Evolutionary conservation across 2,888 invertebrate genomes (phyloP), one percentile per base, ranked within the genome.

Genomic region (Axea sp.): DNA sequence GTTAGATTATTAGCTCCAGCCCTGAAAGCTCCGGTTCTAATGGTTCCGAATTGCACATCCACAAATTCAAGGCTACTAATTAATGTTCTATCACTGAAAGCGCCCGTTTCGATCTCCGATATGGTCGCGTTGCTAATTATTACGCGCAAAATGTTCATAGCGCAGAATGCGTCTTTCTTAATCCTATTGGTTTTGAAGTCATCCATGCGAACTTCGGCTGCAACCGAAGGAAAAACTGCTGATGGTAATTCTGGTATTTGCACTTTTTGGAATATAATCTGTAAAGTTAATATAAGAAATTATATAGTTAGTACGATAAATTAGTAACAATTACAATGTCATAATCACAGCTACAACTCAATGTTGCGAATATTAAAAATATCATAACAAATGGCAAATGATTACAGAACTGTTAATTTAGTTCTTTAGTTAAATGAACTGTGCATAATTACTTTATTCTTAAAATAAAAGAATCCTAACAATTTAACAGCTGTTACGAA

Each of bases 211-310:
- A 93, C 89, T 74, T 90, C 90, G 9, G 92, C 92, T 4, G 92
- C 90, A 0, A 92, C 90, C 1, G 93, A 92, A 19, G 91, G 91
- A 80, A 94, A 94, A 0, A 91, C 90, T 75, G 89, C 89, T 19
- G 87, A 87, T 11, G 92, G 91, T 59, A 94, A 87, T 81, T 90
- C 90, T 22, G 90, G 88, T 43, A 92, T 88, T 41, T 88, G 88
- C 5, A 92, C 89, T 76, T 91, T 91, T 81, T 90, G 90, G 87
- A 94, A 89, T 78, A 90, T 89, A 82, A 94, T 91, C 93, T 94
- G 89, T 43, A 90, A 86, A 59, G 24, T 33, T 30, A 1, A 3
- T 15, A 17, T 24, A 4, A 30, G 2, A 9, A 3, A 1, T 30
- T 30, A 30, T 19, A 19, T 3, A 3, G 4, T 3, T 19, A 30